These are phyloP conservation scores for Sitta carolinensis DNA, from an alignment of 2,797 vertebrate species.

Conservation along the genomic window DNA sequence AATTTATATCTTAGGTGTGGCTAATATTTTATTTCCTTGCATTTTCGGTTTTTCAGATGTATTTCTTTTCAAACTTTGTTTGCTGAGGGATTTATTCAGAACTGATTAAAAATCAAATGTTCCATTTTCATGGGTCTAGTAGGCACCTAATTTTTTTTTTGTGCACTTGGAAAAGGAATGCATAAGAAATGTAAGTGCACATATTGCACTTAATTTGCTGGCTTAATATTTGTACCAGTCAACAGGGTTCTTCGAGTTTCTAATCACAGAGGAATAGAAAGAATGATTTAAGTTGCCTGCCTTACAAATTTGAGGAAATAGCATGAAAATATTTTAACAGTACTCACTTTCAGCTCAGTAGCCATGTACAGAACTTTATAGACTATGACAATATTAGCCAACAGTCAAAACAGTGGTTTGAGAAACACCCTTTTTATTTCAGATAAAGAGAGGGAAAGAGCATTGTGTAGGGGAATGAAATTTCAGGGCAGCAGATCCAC, in stretches of 20 bases:
- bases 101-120: background rate
- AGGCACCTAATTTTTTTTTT: background rate
- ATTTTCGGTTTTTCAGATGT: background rate
- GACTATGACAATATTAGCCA: constrained; percentile 12
- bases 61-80: background rate
- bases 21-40: background rate
- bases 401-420: background rate
- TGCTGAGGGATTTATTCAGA: background rate
- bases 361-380: background rate
- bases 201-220: background rate
- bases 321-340: constrained; percentile 42
- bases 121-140: background rate
- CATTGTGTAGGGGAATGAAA: constrained; percentile 32
- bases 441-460: constrained; percentile 44
- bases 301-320: constrained; percentile 4
- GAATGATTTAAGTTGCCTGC: background rate
- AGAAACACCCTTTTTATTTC: constrained; percentile 30
- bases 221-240: background rate
- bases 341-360: background rate
- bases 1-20: background rate
- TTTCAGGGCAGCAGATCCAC: constrained; percentile 55
- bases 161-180: background rate
- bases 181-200: background rate
- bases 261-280: background rate
- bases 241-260: background rate